phyloP scores from a whole-genome alignment of 2,113 vertebrate species.

The Cyanistes caeruleus region DNA sequence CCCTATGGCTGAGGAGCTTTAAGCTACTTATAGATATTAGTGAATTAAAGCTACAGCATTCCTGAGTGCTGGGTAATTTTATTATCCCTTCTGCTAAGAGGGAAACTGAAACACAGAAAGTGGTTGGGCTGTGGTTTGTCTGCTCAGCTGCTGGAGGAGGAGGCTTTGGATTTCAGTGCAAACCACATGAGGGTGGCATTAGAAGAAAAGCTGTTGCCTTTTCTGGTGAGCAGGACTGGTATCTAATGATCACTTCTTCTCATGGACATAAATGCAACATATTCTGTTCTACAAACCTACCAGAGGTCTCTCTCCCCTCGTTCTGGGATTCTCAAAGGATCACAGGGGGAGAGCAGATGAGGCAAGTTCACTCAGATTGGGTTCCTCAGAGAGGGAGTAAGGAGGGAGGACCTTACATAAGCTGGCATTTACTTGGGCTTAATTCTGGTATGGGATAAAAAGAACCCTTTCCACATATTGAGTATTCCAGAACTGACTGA shows the following conservation, averaged over 20 bases:
- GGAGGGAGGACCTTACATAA: background rate
- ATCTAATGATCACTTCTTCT: background rate
- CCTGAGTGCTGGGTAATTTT: constrained; percentile 26
- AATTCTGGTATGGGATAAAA: background rate
- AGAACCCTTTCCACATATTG: background rate
- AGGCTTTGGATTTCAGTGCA: background rate
- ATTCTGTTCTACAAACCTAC: background rate
- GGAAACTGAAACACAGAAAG: constrained; percentile 7
- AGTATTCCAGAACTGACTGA: background rate
- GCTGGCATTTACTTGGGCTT: background rate
- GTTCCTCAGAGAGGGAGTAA: background rate
- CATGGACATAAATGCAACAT: background rate
- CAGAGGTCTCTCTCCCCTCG: background rate
- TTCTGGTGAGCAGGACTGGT: rapidly evolving
- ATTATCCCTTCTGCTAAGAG: constrained; percentile 17
- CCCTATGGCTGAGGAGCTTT: background rate
- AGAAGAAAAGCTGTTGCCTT: background rate
- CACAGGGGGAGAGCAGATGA: background rate
- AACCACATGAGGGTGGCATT: background rate
- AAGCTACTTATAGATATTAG: constrained; percentile 32
- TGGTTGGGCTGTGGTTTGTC: background rate
- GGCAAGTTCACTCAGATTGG: background rate
- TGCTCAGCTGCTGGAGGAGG: background rate
- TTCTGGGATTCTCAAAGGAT: background rate
- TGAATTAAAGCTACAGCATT: constrained; percentile 46